Conservation (phyloP, 2,888 invertebrate species). For the Pilophorus perplexus region DNA sequence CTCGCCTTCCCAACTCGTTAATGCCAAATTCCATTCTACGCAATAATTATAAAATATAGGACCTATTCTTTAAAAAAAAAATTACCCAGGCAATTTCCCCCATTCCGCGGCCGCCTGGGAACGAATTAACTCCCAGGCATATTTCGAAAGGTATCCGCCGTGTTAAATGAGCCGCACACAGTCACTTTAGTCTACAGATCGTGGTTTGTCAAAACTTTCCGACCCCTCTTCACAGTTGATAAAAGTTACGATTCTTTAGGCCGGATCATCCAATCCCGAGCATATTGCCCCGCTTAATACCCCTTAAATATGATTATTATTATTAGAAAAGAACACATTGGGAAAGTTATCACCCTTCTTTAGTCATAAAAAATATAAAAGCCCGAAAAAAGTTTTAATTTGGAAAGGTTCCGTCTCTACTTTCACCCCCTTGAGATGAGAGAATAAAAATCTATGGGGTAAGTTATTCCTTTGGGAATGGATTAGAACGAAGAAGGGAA, state of each 20-base stretch:
- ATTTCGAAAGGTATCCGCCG: no score
- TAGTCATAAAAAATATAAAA: constrained; percentile 43
- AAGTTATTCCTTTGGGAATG: constrained; percentile 43
- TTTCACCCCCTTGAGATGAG: constrained; percentile 32
- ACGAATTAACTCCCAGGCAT: no score
- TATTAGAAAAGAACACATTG: constrained; percentile 43
- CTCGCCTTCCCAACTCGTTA: no score
- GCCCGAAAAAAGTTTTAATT: constrained; percentile 43
- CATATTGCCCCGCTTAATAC: constrained; percentile 42
- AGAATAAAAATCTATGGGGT: constrained; percentile 44
- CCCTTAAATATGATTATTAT: constrained; percentile 43
- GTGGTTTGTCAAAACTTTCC: constrained; percentile 41
- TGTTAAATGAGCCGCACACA: no score
- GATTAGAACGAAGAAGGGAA: constrained; percentile 17
- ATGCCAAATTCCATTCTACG: no score
- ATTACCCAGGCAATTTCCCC: no score
- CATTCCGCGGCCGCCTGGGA: no score
- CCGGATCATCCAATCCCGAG: constrained; percentile 40
- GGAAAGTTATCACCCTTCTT: constrained; percentile 42
- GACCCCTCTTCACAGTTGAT: constrained; percentile 41
- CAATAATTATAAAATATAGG: no score
- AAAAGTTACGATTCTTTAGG: constrained; percentile 41
- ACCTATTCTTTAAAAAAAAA: no score
- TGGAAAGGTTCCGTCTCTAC: constrained; percentile 31
- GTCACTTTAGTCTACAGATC: no score